Percentiles rank a stretch among this genome's conserved stretches.
Conservation (phyloP, 2,797 vertebrate species). For the Eupleurogrammus muticus region DNA sequence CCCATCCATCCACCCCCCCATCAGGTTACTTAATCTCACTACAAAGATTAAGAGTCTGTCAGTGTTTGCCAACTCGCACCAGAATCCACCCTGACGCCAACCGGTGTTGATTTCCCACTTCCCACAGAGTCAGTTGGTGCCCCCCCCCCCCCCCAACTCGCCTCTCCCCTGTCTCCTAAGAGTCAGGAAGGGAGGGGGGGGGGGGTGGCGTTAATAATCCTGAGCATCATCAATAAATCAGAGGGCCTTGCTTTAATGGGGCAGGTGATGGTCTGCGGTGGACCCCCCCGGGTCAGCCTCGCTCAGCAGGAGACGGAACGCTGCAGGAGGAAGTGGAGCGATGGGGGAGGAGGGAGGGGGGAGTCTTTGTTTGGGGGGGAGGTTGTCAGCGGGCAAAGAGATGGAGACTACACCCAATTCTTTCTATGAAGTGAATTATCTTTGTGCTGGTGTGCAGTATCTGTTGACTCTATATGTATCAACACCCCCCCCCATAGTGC, state of each 20-base stretch:
- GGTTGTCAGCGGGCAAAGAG: slow-evolving; percentile 16
- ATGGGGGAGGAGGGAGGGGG: not conserved
- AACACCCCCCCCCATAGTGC: slow-evolving; percentile 36
- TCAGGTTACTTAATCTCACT: not conserved
- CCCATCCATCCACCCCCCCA: too few relatives aligned
- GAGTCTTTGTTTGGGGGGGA: slow-evolving; percentile 11
- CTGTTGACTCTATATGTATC: slow-evolving; percentile 42
- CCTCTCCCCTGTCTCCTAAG: too few relatives aligned
- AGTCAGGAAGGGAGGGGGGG: slow-evolving; percentile 29
- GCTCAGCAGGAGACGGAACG: slow-evolving; percentile 46
- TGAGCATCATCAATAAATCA: slow-evolving; percentile 75
- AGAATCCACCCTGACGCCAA: slow-evolving; percentile 23
- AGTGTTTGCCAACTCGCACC: slow-evolving; percentile 26
- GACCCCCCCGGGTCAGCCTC: slow-evolving; percentile 50
- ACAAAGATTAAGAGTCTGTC: slow-evolving; percentile 39
- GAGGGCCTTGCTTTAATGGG: slow-evolving; percentile 46
- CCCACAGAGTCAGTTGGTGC: slow-evolving; percentile 36
- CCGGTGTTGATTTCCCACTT: slow-evolving; percentile 36
- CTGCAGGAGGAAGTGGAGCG: slow-evolving; percentile 4
- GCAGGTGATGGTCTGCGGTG: slow-evolving; percentile 60
- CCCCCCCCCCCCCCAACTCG: slow-evolving; percentile 24
- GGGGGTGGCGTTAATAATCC: slow-evolving; percentile 67
- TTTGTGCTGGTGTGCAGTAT: slow-evolving; percentile 18
- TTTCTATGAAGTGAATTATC: slow-evolving; percentile 33
- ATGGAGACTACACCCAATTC: slow-evolving; percentile 27